Conservation (phyloP, 2,113 vertebrate genomes). For the Pholis gunnellus region DNA sequence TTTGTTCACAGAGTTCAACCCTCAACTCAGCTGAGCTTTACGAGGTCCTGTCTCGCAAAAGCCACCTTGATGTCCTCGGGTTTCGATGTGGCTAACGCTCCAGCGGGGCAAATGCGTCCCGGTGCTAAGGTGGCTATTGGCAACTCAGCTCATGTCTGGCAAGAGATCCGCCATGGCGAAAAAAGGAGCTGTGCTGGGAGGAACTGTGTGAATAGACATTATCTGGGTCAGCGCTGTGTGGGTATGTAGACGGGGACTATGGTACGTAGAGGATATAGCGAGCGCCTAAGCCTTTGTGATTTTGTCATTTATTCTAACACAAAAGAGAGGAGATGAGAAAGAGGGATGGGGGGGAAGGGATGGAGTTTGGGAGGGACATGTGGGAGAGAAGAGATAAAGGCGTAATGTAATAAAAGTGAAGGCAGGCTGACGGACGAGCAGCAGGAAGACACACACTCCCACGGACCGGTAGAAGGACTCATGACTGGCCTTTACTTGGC, state of each 20-base stretch:
- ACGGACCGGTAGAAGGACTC: constrained; percentile 33
- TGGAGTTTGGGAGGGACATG: constrained; percentile 50
- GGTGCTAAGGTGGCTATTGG: constrained; percentile 45
- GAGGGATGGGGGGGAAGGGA: constrained; percentile 47
- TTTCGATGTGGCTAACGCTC: constrained; percentile 29
- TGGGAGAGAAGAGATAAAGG: constrained; percentile 59
- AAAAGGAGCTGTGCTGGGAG: constrained; percentile 41
- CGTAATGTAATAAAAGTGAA: constrained; percentile 38
- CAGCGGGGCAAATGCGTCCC: background rate
- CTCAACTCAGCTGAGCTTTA: constrained; percentile 40
- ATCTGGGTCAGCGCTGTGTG: constrained; percentile 76
- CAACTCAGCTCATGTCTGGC: constrained; percentile 31
- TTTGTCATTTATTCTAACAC: constrained; percentile 72
- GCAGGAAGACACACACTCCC: constrained; percentile 19
- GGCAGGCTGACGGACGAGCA: constrained; percentile 22
- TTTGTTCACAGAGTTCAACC: constrained; percentile 59
- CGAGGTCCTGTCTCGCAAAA: constrained; percentile 26
- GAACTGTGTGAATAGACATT: constrained; percentile 62
- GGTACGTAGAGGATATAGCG: constrained; percentile 57
- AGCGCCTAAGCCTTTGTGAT: constrained; percentile 68
- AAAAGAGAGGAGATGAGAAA: constrained; percentile 63
- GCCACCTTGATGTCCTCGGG: constrained; percentile 17
- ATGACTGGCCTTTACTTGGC: constrained; percentile 41
- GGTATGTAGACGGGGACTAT: constrained; percentile 59
- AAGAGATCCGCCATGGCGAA: constrained; percentile 32